phyloP scores from a whole-genome alignment of 1,140 invertebrate genomes.

The Contarinia nasturtii region DNA sequence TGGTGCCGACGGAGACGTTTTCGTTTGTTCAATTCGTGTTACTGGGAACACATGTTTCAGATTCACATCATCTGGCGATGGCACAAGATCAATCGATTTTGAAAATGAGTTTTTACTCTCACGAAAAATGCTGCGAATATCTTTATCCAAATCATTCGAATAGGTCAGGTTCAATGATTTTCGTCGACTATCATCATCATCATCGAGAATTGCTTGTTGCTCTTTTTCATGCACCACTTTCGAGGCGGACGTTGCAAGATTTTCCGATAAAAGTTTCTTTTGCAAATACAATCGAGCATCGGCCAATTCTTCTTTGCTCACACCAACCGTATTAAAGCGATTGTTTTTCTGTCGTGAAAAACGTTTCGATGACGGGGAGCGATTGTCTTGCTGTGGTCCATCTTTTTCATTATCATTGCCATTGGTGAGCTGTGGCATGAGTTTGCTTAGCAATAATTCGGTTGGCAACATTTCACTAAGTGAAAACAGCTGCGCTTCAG shows the following conservation, averaged over 20 bases:
- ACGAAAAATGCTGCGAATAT: too few species aligned
- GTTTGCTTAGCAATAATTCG: neutral
- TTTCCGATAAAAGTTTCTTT: conserved; percentile 23
- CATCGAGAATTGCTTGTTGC: conserved; percentile 2
- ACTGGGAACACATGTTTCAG: too few species aligned
- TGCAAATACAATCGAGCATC: conserved; percentile 52
- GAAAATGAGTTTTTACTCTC: too few species aligned
- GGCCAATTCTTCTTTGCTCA: conserved; percentile 56
- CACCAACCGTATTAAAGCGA: conserved; percentile 54
- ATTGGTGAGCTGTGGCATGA: conserved; percentile 3
- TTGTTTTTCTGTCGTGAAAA: conserved; percentile 27
- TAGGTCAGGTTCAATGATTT: too few species aligned
- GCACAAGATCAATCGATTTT: too few species aligned
- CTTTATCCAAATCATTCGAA: too few species aligned
- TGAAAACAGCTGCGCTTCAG: conserved; percentile 10
- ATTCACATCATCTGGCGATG: too few species aligned
- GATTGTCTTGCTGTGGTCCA: conserved; percentile 5
- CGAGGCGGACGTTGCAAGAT: neutral
- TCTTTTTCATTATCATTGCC: conserved; percentile 1
- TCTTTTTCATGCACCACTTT: conserved; percentile 3
- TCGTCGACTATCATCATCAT: too few species aligned
- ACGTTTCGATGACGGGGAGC: conserved; percentile 14
- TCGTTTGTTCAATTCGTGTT: too few species aligned
- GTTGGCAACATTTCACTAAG: neutral
- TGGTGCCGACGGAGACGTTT: too few species aligned